Evolutionary conservation across 2,888 invertebrate species (phyloP), one percentile per base, ranked within the genome.

Genomic region (Scrobipalpa costella): DNA sequence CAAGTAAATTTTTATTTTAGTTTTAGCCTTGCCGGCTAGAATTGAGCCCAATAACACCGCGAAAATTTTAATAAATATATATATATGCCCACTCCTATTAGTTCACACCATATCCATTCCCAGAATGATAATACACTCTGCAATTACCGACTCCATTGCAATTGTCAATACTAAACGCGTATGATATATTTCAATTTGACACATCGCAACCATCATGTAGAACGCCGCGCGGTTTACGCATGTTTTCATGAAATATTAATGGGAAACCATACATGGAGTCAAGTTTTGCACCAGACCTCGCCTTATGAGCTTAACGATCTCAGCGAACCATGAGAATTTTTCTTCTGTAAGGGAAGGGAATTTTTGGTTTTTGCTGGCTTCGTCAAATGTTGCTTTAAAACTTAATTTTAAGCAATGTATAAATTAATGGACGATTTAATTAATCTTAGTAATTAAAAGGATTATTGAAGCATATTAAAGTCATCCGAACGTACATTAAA

Each of bases 161-260:
- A 77, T 78, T 77, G 84, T 85, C 84, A 84, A 69, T 73, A 75
- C 71, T 66, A 70, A 70, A 70, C 69, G 72, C 69, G 67, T 69
- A 67, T 71, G 69, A 68, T 79, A 82, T 84, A 84, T 81, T 84
- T 87, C 85, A 87, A 79, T 84, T 85, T 84, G 84, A 87, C 86
- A 86, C 84, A 86, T 87, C 77, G 71, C 69, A 72, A 73, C 71
- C 72, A 73, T 73, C 71, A 74, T 73, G 74, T 73, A 63, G 66
- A 69, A 66, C 44, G 44, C 67, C 72, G 70, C 62, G 70, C 69
- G 70, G 72, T 67, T 69, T 75, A 77, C 75, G 73, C 74, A 69
- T 77, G 78, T 78, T 76, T 78, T 77, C 76, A 81, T 81, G 77
- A 74, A 83, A 81, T 83, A 83, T 81, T 81, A 79, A 85, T 85